Evolutionary conservation across 53 echinoderm and acorn worm species (phyloP), one percentile per base, ranked within the genome.

Genomic region (Apostichopus leukothele): DNA sequence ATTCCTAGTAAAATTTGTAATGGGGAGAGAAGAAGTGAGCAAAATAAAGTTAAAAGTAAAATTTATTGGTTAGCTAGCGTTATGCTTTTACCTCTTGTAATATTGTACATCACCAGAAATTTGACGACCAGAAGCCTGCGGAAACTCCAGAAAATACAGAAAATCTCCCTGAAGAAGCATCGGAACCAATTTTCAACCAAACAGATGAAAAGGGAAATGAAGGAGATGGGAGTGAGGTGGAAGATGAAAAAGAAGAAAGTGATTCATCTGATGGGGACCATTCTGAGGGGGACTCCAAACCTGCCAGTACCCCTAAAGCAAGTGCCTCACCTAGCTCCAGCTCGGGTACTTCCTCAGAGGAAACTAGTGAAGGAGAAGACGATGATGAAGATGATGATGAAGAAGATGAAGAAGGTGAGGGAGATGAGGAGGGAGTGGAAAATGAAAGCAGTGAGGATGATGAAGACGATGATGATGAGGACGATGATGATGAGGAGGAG

Each of bases 401-500:
- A 1, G 88, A 23, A n/a, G 75, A 75, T 74, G 79, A 67, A 52
- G 81, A 81, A n/a, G 81, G 55, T 14, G 81, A 20, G n/a, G 81
- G 20, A 52, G 54, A 51, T 51, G 92, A 92, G 73, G 73, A 84
- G 54, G 84, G 57, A 71, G 71, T 20, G 39, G 54, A 76, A 74
- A 74, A 76, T 75, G 73, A 51, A 13, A 88, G 52, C 23, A 76
- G 83, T 8, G 83, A 87, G 13, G 89, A 89, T 11, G 92, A 92
- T 2, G 89, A 79, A 11, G 86, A 92, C 1, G 87, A 79, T 14
- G 90, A 80, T 50, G 86, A 87, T 9, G 75, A 51, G 6, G 18
- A 73, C 1, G 68, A 68, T 68, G 68, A 68, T 18, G 87, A 74
- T 22, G 75, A 73, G 21, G 88, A 67, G 71, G 54, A 75, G 5